Base-by-base conservation (phyloP, 2,888 invertebrate genomes). In the Brenthis ino region DNA sequence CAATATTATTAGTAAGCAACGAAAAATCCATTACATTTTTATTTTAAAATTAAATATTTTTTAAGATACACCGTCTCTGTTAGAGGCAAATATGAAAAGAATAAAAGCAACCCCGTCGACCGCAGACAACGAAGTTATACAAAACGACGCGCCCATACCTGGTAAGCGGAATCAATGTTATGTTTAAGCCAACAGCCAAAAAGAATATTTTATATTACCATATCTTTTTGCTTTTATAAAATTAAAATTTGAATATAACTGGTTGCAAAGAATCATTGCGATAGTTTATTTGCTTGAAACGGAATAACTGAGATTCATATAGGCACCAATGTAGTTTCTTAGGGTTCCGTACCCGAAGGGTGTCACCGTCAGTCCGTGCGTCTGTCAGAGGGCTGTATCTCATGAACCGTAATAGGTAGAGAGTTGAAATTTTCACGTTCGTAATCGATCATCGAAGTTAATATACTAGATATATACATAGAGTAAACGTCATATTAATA, bases 91-190 rank as follows among this genome's bases (percentile, higher is more conserved):
- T 28, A 73, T 79, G n/a, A 91, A 89, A 72, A 89, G 82, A 66
- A 64, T 85, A 20, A 90, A 88, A 72, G 80, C 88, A 0, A 84
- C 86, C 6, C 83, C 85, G 1, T 78, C 85, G 0, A 77, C 75
- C 14, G 81, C 80, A 16, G 84, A 88, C 72, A 92, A 92, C 67
- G 91, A 93, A 74, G 91, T 91, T 2, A 81, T 92, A 72, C 85
- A 84, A 70, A 91, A 87, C 63, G 92, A 92, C 71, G 78, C 80
- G 5, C 85, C 90, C 3, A 70, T 72, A 51, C 65, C 71, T 67
- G 75, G 74, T 75, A 72, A 75, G 77, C 73, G 64, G 67, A 53
- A 58, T 16, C 58, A 11, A 63, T 51, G 37, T 53, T 51, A 63
- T 63, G 16, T 24, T 51, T 5, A 24, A 58, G 48, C 47, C 24